Percentiles rank a stretch among this genome's conserved stretches.
These are phyloP conservation scores for Meloidogyne floridensis DNA, from an alignment of 1,140 invertebrate species.

Conservation along the genomic window DNA sequence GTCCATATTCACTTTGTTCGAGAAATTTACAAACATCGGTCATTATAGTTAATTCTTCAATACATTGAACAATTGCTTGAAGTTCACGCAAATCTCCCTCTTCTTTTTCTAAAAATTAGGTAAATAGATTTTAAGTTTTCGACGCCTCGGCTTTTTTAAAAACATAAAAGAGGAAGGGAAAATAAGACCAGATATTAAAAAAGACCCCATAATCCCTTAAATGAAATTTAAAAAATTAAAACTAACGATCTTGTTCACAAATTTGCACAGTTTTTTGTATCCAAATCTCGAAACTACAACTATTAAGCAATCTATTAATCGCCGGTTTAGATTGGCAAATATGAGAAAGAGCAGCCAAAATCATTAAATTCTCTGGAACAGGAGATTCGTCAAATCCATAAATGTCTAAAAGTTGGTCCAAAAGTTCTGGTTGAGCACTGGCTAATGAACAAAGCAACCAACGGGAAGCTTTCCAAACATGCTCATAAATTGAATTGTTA, in stretches of 20 bases:
- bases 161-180: no score
- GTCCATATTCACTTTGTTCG: constrained; percentile 28
- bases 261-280: constrained; percentile 30
- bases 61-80: constrained; percentile 8
- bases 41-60: constrained; percentile 35
- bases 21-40: constrained; percentile 35
- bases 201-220: no score
- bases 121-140: background rate
- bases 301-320: constrained; percentile 13
- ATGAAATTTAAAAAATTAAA: background rate
- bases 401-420: constrained; percentile 27
- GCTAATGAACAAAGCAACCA: constrained; percentile 43
- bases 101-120: background rate
- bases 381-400: constrained; percentile 1
- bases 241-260: constrained; percentile 14
- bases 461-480: constrained; percentile 11
- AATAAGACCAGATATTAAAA: no score
- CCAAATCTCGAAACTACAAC: constrained; percentile 31
- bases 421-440: constrained; percentile 21
- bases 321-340: constrained; percentile 39
- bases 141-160: no score
- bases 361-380: background rate
- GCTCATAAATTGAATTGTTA: constrained; percentile 1
- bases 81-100: background rate
- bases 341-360: constrained; percentile 20